Base-by-base conservation (phyloP, 2,888 invertebrate species). In the Acrobasis consociella region DNA sequence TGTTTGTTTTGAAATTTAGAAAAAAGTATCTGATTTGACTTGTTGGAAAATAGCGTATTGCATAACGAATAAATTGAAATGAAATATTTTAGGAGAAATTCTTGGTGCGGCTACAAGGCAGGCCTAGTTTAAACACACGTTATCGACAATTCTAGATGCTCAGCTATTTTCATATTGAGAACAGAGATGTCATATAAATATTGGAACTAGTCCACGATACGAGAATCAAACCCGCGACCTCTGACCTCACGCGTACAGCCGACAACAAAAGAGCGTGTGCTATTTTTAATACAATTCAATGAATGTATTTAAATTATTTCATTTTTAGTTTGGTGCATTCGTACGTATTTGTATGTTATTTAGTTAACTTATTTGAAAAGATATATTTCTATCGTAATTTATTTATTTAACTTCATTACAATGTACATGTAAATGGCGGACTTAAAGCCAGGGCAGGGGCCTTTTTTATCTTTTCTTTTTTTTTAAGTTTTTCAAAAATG, bases 121-220 rank as follows among this genome's bases (percentile, higher is more conserved):
- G 2, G 46, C 46, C 46, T 46, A 42, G 42, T 42, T 42, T n/a
- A 46, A 42, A 42, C 13, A 42, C 42, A 42, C 7, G 10, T 13
- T 42, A 42, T 10, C 13, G 10, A 46, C 5, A 7, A 11, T 46
- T 46, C 11, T 13, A 46, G 46, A 46, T 5, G 46, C n/a, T n/a
- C 3, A 46, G 15, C 53, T 53, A 53, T 38, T 53, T 53, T 53
- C 37, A 15, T 38, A 53, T 53, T 16, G 37, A 53, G 53, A 37
- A n/a, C 53, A 53, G 15, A 53, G 37, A 53, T 46, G 46, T 46
- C 46, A 10, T 46, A 46, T 46, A 46, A 13, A 13, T 13, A 42
- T 46, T 7, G 46, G 9, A 46, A 46, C n/a, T 46, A 46, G 46
- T 46, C 3, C 46, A 2, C 46, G 46, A 46, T 46, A 46, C 46